Percentiles rank a stretch among this genome's conserved stretches.
Conservation (phyloP, 2,113 vertebrate genomes). For the Empidonax alnorum region DNA sequence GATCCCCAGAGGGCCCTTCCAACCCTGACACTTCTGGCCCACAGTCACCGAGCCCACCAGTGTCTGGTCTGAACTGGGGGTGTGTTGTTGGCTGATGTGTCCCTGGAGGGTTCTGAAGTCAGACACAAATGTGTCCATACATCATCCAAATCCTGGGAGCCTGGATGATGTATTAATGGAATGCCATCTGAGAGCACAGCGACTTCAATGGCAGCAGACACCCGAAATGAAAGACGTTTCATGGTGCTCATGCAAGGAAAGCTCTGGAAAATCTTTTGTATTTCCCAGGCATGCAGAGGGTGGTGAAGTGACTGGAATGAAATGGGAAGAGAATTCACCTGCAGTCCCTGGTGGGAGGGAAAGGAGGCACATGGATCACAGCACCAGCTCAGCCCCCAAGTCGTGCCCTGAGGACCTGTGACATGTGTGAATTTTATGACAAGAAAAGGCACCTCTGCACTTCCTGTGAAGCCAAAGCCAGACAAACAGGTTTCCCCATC, state of each 20-base stretch:
- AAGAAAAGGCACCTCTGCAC: not conserved
- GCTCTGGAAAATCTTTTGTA: not conserved
- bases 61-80: not conserved
- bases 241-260: not conserved
- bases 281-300: not conserved
- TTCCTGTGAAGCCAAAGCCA: not conserved
- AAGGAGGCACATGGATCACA: rapidly evolving
- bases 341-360: not conserved
- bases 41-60: not conserved
- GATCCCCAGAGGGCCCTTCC: not conserved
- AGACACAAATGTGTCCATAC: not conserved
- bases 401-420: rapidly evolving
- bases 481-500: slow-evolving; percentile 21
- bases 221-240: not conserved
- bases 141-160: not conserved
- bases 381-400: rapidly evolving
- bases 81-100: not conserved
- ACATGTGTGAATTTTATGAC: not conserved
- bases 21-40: not conserved
- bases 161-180: not conserved
- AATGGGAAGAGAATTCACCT: not conserved
- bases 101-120: not conserved
- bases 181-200: not conserved
- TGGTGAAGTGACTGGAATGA: not conserved
- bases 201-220: not conserved